These are phyloP conservation scores for Frieseomelitta varia DNA, from an alignment of 1,140 invertebrate species.

Conservation along the genomic window DNA sequence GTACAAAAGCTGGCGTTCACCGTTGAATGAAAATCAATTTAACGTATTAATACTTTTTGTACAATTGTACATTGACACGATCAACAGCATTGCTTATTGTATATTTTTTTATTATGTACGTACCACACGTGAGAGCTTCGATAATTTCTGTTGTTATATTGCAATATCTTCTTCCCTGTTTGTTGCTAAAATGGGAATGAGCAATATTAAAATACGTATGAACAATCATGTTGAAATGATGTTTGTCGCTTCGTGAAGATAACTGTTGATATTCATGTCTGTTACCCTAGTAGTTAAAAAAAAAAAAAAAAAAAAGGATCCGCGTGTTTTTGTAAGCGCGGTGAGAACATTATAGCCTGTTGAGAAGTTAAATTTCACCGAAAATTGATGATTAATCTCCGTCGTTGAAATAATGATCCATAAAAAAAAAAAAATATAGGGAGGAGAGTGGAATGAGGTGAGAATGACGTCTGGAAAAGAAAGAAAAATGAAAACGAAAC, in stretches of 20 bases:
- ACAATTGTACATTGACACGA: not conserved
- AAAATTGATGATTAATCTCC: not conserved
- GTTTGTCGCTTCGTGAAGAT: not conserved
- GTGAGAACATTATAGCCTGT: not conserved
- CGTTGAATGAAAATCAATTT: not conserved
- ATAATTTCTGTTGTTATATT: not conserved
- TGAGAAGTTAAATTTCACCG: constrained; percentile 19
- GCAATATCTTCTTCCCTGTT: not conserved
- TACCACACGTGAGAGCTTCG: not conserved
- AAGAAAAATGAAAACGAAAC: no score
- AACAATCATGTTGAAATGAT: constrained; percentile 24
- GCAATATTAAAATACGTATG: not conserved
- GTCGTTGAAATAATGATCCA: not conserved
- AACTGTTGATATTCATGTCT: constrained; percentile 15
- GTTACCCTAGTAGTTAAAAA: constrained; percentile 21
- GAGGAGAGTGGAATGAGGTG: no score
- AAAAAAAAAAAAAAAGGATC: not conserved
- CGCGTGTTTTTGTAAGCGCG: no score
- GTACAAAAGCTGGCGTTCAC: constrained; percentile 26
- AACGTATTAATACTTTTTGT: not conserved
- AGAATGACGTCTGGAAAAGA: not conserved
- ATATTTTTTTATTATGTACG: constrained; percentile 24
- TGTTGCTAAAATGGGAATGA: constrained; percentile 4
- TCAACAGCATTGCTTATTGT: constrained; percentile 9
- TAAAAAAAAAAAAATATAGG: not conserved